These are phyloP conservation scores for Budorcas taxicolor DNA, from an alignment of 2,113 vertebrate species.

Conservation along the genomic window DNA sequence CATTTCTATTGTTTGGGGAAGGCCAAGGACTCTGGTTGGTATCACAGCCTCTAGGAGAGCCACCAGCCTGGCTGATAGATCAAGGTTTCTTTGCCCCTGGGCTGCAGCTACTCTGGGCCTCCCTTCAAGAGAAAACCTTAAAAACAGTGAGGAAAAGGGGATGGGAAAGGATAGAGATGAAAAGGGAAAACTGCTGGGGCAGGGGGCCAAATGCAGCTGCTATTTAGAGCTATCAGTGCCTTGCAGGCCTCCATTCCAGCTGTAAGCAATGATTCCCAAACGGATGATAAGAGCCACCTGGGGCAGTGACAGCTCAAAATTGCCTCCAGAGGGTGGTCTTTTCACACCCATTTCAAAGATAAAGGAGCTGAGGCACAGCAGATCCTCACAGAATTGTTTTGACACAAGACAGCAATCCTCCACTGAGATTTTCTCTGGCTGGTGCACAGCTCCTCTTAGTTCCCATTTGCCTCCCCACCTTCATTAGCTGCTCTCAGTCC, in stretches of 20 bases:
- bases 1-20: background rate
- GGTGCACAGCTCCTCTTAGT: too few relatives aligned
- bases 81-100: too few relatives aligned
- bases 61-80: fast-evolving
- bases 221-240: background rate
- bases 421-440: background rate
- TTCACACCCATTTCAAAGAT: background rate
- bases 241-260: background rate
- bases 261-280: background rate
- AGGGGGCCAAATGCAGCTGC: background rate
- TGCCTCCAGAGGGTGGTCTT: too few relatives aligned
- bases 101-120: background rate
- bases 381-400: background rate
- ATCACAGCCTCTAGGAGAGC: background rate
- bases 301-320: background rate
- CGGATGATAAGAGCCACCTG: too few relatives aligned
- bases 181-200: background rate
- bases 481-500: background rate
- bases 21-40: background rate
- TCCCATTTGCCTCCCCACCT: too few relatives aligned
- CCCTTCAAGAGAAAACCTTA: background rate
- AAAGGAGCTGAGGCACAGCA: background rate
- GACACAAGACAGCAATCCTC: background rate
- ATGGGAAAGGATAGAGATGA: background rate
- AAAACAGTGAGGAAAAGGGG: background rate